Base-by-base conservation (phyloP, 2,797 vertebrate genomes). In the Petrocephalus sullivani region DNA sequence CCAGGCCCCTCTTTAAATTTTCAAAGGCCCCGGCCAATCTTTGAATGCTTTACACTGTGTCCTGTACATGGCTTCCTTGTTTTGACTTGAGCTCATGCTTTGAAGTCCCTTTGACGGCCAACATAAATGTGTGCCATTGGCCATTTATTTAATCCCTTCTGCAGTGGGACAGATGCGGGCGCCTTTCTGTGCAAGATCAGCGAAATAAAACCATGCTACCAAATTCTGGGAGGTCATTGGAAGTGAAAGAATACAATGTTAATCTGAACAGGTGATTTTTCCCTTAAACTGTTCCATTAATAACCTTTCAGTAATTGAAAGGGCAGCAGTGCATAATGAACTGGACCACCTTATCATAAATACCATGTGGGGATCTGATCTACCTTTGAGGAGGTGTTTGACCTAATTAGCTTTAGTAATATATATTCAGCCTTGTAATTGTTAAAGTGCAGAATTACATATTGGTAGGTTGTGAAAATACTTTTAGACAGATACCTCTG, bases 51-150 rank as follows among this genome's bases (percentile, higher is more conserved):
- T 82, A 88, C 56, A 78, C 86, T 85, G 56, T 56, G 46, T 89
- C 82, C 64, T 88, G 88, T 89, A 90, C 87, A 90, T 90, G 75
- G 82, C 85, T 58, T 89, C n/a, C 87, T 41, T 87, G 81, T 54
- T 71, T 33, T 64, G 37, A 23, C 10, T 88, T 56, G 87, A 86
- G 87, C 71, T 87, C 71, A 88, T 87, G 85, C 54, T 89, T 85
- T 89, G 78, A 82, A 60, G 85, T 88, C 64, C 51, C 87, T 86
- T 89, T 89, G 87, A 88, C 61, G 53, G 75, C 37, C 53, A 2
- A 19, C 53, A 85, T 85, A 57, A 85, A 85, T 37, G 87, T 88
- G 49, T 53, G 12, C 19, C 49, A 87, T 71, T 53, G 49, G 49
- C 64, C 86, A 51, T 53, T 71, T 28, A 16, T 56, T 51, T 71